A percentile compares a stretch with the other conserved stretches of the same genome.
phyloP scores from a whole-genome alignment of 2,797 vertebrate species.

The Vespertilio murinus region DNA sequence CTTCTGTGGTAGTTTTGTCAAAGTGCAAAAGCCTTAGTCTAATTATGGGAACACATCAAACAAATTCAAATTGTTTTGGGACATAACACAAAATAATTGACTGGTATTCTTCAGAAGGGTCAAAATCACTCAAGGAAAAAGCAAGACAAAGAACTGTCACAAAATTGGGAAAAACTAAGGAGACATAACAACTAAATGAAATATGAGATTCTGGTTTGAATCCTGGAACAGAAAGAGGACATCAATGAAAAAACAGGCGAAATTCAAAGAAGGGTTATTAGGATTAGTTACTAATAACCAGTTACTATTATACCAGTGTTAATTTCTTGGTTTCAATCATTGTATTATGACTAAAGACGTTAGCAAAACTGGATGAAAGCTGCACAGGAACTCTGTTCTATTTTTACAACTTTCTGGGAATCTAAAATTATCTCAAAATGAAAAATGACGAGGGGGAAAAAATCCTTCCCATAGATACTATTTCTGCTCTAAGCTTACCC shows the following conservation, averaged over 20 bases:
- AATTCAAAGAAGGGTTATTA: neutral
- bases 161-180: neutral
- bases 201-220: neutral
- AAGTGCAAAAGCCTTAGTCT: neutral
- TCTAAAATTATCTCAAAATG: conserved; percentile 53
- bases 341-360: neutral
- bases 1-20: neutral
- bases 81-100: conserved; percentile 8
- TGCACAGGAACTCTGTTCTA: neutral
- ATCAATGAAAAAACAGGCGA: conserved; percentile 23
- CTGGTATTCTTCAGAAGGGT: neutral
- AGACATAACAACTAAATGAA: neutral
- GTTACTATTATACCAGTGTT: neutral
- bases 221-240: neutral
- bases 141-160: neutral
- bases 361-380: neutral
- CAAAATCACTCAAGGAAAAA: conserved; percentile 3
- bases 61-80: neutral
- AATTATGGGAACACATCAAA: neutral
- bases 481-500: neutral
- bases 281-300: conserved; percentile 3
- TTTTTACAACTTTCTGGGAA: conserved; percentile 49
- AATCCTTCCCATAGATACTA: neutral
- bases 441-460: neutral
- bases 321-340: neutral